These are phyloP conservation scores for Argynnis bischoffii DNA, from an alignment of 2,888 invertebrate genomes.

Conservation along the genomic window DNA sequence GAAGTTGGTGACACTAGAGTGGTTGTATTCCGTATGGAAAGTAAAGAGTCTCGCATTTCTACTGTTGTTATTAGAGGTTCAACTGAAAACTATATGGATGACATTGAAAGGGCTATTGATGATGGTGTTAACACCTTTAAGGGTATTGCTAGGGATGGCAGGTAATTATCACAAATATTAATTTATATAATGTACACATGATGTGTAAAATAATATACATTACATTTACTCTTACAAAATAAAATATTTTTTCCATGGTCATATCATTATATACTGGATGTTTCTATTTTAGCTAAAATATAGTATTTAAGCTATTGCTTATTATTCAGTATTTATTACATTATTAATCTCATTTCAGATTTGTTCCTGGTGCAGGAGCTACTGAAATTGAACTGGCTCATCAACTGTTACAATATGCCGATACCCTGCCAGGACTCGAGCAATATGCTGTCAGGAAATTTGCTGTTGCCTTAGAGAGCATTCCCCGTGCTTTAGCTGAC, in stretches of 20 bases:
- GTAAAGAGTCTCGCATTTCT: constrained; percentile 92
- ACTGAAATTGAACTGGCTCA: constrained; percentile 96
- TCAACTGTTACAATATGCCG: constrained; percentile 92
- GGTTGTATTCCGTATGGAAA: constrained; percentile 95
- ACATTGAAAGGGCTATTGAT: constrained; percentile 98
- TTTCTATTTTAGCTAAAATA: too few relatives aligned
- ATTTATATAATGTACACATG: constrained; percentile 25
- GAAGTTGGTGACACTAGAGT: constrained; percentile 98
- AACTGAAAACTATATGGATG: constrained; percentile 99
- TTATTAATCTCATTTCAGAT: constrained; percentile 57
- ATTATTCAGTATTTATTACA: constrained; percentile 20
- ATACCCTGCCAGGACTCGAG: constrained; percentile 95
- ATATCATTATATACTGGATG: too few relatives aligned
- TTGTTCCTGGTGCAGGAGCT: constrained; percentile 97
- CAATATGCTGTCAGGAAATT: constrained; percentile 99
- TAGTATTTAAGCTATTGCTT: too few relatives aligned
- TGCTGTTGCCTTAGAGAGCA: constrained; percentile 92
- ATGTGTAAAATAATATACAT: too few relatives aligned
- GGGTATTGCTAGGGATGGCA: constrained; percentile 89
- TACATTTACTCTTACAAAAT: too few relatives aligned
- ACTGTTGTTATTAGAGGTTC: constrained; percentile 98
- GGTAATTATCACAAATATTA: constrained; percentile 53
- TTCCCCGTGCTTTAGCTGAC: constrained; percentile 96
- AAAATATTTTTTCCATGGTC: too few relatives aligned
- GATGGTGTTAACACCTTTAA: constrained; percentile 99